Base-by-base conservation (phyloP, 92 coral and sea anemone genomes). In the Phenganax stokvisi region DNA sequence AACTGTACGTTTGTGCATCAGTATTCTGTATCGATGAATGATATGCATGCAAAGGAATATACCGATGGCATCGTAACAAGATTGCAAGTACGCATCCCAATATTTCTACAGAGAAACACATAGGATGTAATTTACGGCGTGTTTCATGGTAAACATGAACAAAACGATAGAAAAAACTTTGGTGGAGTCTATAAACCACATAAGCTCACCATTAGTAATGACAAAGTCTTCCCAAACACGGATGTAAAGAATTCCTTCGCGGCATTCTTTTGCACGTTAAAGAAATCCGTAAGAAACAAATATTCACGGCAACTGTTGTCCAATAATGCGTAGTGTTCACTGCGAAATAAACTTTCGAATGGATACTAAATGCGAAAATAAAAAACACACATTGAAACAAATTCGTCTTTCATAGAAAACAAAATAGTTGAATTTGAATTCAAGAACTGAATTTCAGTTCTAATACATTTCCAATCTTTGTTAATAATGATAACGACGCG, bases 301-400 rank as follows among this genome's bases (percentile, higher is more conserved):
- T 90, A 96, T 72, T 96, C 99, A 10, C 99, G 90, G 70, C 99
- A 96, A 77, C 96, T 75, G 87, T 96, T 96, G 79, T 96, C 99
- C 80, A 94, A 81, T 84, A 94, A 79, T 4, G 98, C 92, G 80
- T 81, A 94, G 59, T 94, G 98, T 89, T 89, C 89, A 77, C 98
- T 94, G 62, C 98, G 98, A 67, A 94, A 94, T 77, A 94, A 81
- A 71, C 98, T 94, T 59, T 94, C 98, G 57, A 90, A 94, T 37
- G 98, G 90, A 67, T 92, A 89, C 98, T 94, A 90, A 69, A 86
- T 83, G 29, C 66, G n/a, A 87, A 9, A 60, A 27, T 10, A 30
- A 71, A 6, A 28, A 9, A 71, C 47, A 37, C 47, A 37, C 47
- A 5, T 37, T 37, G 47, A 37, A 37, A 37, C 47, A 37, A 37